Base-by-base conservation (phyloP, 1,140 invertebrate genomes). In the Lasaia peninsularis region DNA sequence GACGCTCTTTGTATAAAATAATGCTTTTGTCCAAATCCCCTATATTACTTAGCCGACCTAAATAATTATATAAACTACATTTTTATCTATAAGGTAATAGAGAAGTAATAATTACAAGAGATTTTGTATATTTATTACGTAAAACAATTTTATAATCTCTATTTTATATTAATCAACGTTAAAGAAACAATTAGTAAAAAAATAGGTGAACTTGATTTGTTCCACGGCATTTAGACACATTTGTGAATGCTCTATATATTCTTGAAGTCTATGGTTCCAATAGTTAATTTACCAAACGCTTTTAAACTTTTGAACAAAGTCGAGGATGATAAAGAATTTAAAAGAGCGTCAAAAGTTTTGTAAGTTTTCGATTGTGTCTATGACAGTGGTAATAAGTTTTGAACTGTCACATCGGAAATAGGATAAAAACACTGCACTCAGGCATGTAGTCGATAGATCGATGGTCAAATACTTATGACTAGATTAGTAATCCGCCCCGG, bases 271-370 rank as follows among this genome's bases (percentile, higher is more conserved):
- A 0, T 24, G 28, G 12, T 16, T 28, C 20, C 20, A 28, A 40
- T 12, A 37, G 60, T 56, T 63, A 56, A 63, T 56, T 63, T 59
- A 51, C 37, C 12, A 21, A 37, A 37, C 33, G 37, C 35, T 37
- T 37, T 33, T 16, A 10, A 33, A 52, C 18, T 35, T 18, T 24
- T 35, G 18, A 35, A 37, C 33, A 35, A 54, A 54, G 37, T 18
- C 33, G 12, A 20, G 34, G 52, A 40, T 54, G 52, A 54, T 54
- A 54, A 54, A 54, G 20, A 54, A 54, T 54, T 54, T 54, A 54
- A 54, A 54, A 54, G 34, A 18, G 20, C 37, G 52, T 54, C 52
- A 40, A 40, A 54, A 54, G 18, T 54, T 54, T 37, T 2, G 4
- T 24, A 54, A 54, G 34, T 54, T 37, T 54, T 40, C 52, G 52